These are phyloP conservation scores for Drosophila watanabei DNA, from an alignment of 1,140 invertebrate species.

Conservation along the genomic window DNA sequence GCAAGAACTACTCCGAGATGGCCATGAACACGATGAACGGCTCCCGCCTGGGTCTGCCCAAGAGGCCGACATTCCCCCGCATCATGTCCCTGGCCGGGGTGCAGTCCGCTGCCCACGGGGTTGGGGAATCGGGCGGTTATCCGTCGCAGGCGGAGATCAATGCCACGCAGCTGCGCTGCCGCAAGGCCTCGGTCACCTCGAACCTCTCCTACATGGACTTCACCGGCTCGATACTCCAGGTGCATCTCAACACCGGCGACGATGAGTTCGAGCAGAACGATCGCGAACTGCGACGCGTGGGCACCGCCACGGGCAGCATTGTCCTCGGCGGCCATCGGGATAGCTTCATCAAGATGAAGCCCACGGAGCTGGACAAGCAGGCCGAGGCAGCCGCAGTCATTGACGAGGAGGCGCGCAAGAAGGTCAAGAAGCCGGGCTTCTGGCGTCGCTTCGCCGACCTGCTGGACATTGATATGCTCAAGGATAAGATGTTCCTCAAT, in stretches of 20 bases:
- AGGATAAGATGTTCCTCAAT: constrained; percentile 90
- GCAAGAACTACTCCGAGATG: constrained; percentile 84
- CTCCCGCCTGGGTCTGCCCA: constrained; percentile 67
- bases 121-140: constrained; percentile 58
- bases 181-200: constrained; percentile 89
- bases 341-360: constrained; percentile 84
- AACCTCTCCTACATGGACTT: constrained; percentile 91
- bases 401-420: constrained; percentile 63
- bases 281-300: constrained; percentile 78
- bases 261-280: constrained; percentile 84
- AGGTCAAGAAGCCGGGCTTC: constrained; percentile 85
- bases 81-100: constrained; percentile 84
- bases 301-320: constrained; percentile 74
- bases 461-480: constrained; percentile 89
- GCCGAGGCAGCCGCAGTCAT: constrained; percentile 48
- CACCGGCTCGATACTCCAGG: constrained; percentile 89
- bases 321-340: constrained; percentile 72
- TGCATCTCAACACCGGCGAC: constrained; percentile 87
- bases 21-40: constrained; percentile 85
- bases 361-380: constrained; percentile 78
- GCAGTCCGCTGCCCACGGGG: constrained; percentile 68
- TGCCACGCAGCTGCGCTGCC: constrained; percentile 84
- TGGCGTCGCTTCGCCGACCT: constrained; percentile 87
- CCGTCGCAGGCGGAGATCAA: constrained; percentile 75
- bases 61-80: constrained; percentile 83